Percentiles rank a stretch among this genome's conserved stretches.
These are phyloP conservation scores for Rhopilema esculentum DNA, from an alignment of 30 jellyfish, hydroid and myxozoan genomes.

Conservation along the genomic window DNA sequence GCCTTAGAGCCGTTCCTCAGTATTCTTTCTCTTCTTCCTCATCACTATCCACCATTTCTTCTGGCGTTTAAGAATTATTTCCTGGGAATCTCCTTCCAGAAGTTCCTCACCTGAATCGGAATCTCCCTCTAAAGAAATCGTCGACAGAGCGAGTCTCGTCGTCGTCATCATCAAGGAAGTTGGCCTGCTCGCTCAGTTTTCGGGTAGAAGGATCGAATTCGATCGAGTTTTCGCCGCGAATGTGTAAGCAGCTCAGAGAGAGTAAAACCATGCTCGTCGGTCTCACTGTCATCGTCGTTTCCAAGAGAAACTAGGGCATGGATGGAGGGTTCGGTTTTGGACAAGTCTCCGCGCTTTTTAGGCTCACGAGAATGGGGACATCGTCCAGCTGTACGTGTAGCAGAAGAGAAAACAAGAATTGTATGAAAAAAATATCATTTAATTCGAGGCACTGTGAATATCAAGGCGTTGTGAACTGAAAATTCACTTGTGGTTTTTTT, in stretches of 20 bases:
- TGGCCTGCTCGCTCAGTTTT: conserved; percentile 86
- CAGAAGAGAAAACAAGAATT: too few species aligned
- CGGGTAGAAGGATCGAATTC: conserved; percentile 86
- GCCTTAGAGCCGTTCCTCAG: not conserved
- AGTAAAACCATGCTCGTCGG: conserved; percentile 64
- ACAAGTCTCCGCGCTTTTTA: conserved; percentile 72
- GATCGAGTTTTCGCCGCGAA: conserved; percentile 66
- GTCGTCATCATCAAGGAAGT: conserved; percentile 89
- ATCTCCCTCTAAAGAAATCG: conserved; percentile 66
- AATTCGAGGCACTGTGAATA: too few species aligned
- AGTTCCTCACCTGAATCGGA: conserved; percentile 53
- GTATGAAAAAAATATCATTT: too few species aligned
- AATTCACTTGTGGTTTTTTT: too few species aligned
- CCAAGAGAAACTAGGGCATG: conserved; percentile 63
- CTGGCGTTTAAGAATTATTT: conserved; percentile 48
- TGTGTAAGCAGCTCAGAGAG: conserved; percentile 73
- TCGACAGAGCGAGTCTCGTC: conserved; percentile 77
- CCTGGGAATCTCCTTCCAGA: conserved; percentile 65
- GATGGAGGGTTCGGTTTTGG: conserved; percentile 65
- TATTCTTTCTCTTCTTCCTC: conserved; percentile 66
- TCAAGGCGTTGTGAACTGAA: too few species aligned
- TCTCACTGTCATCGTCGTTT: conserved; percentile 26
- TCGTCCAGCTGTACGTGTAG: conserved; percentile 58
- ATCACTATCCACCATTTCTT: conserved; percentile 82
- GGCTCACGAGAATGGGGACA: conserved; percentile 50